Evolutionary conservation across 1,140 invertebrate genomes (phyloP).

Genomic region (Dreissena polymorpha): DNA sequence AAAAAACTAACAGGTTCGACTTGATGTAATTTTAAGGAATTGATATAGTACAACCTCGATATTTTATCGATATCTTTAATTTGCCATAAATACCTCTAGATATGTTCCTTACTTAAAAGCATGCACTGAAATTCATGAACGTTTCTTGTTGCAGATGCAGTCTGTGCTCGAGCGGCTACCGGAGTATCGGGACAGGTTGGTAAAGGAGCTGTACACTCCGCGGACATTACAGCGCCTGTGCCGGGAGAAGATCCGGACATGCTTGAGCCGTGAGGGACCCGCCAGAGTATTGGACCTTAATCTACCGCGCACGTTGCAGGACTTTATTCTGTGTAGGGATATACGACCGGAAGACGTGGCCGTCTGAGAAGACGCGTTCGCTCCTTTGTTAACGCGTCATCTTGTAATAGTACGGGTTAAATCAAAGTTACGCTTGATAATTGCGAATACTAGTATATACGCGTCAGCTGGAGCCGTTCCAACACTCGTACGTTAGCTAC

Average conservation of each 20-base stretch:
- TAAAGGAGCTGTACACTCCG: constrained; percentile 37
- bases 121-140: too few species aligned
- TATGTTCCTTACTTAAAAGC: too few species aligned
- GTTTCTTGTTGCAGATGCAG: neutral
- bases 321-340: neutral
- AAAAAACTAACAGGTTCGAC: too few species aligned
- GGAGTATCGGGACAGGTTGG: constrained; percentile 31
- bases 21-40: too few species aligned
- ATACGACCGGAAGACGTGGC: neutral
- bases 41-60: too few species aligned
- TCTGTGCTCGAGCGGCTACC: neutral
- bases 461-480: too few species aligned
- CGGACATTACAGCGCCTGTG: constrained; percentile 46
- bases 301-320: neutral
- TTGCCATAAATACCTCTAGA: too few species aligned
- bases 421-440: too few species aligned
- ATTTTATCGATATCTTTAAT: too few species aligned
- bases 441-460: too few species aligned
- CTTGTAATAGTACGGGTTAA: too few species aligned
- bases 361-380: neutral
- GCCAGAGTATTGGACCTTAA: neutral
- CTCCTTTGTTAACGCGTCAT: neutral
- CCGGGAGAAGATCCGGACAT: neutral
- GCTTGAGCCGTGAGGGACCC: neutral
- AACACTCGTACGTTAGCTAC: too few species aligned